Percentiles rank a stretch among this genome's conserved stretches.
phyloP scores from a whole-genome alignment of 2,888 invertebrate genomes.

The Brachyptera risi region DNA sequence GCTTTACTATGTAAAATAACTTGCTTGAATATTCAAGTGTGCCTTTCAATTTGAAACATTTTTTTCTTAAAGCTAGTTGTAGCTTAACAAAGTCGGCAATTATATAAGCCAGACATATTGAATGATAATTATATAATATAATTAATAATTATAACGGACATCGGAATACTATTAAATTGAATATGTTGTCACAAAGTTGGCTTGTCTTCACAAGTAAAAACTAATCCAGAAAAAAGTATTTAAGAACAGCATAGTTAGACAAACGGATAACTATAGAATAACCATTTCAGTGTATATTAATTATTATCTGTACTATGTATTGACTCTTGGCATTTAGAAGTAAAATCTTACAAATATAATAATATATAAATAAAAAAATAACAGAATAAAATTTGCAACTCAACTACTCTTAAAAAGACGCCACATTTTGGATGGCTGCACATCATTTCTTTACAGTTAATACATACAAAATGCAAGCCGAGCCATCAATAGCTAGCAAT shows the following conservation, averaged over 20 bases:
- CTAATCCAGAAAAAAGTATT: constrained; percentile 10
- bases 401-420: background rate
- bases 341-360: background rate
- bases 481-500: too few relatives aligned
- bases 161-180: constrained; percentile 16
- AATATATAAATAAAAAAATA: background rate
- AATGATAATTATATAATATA: background rate
- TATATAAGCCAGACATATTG: background rate
- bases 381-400: constrained; percentile 1
- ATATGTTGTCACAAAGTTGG: constrained; percentile 23
- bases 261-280: too few relatives aligned
- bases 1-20: too few relatives aligned
- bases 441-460: background rate
- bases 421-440: background rate
- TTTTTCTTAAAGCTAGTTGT: too few relatives aligned
- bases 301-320: too few relatives aligned
- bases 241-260: too few relatives aligned
- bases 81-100: background rate
- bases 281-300: too few relatives aligned
- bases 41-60: too few relatives aligned
- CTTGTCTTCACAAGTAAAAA: background rate
- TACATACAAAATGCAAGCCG: background rate
- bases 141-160: background rate
- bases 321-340: constrained; percentile 1
- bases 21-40: too few relatives aligned